These are phyloP conservation scores for Trematocara stigmaticum DNA, from an alignment of 2,113 vertebrate species.

Conservation along the genomic window DNA sequence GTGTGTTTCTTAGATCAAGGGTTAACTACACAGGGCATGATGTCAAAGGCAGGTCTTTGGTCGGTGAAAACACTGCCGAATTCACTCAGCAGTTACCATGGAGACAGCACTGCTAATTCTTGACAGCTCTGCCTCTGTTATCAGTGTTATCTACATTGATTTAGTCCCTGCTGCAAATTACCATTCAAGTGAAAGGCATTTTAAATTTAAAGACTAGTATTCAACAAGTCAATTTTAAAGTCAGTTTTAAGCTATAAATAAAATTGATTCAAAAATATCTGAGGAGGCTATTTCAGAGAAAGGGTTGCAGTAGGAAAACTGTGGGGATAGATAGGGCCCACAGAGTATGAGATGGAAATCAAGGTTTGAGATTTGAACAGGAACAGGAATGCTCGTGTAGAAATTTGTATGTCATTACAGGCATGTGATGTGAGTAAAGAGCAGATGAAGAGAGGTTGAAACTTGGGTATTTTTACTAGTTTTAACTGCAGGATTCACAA, in stretches of 20 bases:
- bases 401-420: neutral
- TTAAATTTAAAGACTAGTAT: neutral
- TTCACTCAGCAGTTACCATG: constrained; percentile 59
- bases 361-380: neutral
- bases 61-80: constrained; percentile 42
- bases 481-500: neutral
- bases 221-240: neutral
- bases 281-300: neutral
- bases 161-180: neutral
- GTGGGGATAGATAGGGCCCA: neutral
- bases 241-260: neutral
- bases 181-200: neutral
- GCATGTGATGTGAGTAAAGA: neutral
- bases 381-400: neutral
- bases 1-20: constrained; percentile 53
- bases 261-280: neutral
- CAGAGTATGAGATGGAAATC: neutral
- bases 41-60: constrained; percentile 59
- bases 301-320: neutral
- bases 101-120: constrained; percentile 49
- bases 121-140: constrained; percentile 1
- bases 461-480: neutral
- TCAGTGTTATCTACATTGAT: constrained; percentile 15
- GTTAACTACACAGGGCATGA: constrained; percentile 63
- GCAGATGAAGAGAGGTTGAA: neutral